Base-by-base conservation (phyloP, 1,140 invertebrate species). In the Tetramorium alpestre region DNA sequence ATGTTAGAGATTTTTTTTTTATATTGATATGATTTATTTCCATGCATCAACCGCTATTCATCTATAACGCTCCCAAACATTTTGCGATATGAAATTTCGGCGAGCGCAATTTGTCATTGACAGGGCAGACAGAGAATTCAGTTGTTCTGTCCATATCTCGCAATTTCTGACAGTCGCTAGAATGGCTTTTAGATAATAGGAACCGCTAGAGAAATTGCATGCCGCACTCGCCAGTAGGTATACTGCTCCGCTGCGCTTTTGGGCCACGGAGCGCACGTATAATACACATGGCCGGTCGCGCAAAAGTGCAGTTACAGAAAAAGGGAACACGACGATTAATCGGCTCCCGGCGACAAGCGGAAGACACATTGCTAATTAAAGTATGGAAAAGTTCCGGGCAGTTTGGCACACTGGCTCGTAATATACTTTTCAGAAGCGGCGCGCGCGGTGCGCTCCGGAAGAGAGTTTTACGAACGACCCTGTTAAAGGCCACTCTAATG, bases 321-420 rank as follows among this genome's bases (percentile, higher is more conserved):
- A 84, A 75, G 28, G 54, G 41, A 62, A 44, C 80, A 54, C 38
- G 25, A 82, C 28, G 80, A 84, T 44, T 84, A 84, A 84, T 84
- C 80, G 54, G 38, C 54, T 73, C 67, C 22, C 60, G n/a, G 73
- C 73, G 75, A 85, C 82, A 65, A 60, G 38, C 47, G 22, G 60
- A 85, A 85, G 86, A 87, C 86, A 85, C 80, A 87, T 87, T 87
- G 86, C 86, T 87, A 87, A 87, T 87, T 87, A 87, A 87, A 87
- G 80, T 87, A 87, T 81, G 80, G 58, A 49, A 64, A 70, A 87
- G 86, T 87, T 87, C 49, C 69, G 80, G 86, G 67, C 69, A 87
- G 80, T 87, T 87, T 86, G 58, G 72, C 70, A 28, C 62, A 69
- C 85, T 64, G 62, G 64, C 64, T 78, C 84, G 41, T 76, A 84